Evolutionary conservation across 2,888 invertebrate genomes (phyloP).

Genomic region (Thymelicus sylvestris): DNA sequence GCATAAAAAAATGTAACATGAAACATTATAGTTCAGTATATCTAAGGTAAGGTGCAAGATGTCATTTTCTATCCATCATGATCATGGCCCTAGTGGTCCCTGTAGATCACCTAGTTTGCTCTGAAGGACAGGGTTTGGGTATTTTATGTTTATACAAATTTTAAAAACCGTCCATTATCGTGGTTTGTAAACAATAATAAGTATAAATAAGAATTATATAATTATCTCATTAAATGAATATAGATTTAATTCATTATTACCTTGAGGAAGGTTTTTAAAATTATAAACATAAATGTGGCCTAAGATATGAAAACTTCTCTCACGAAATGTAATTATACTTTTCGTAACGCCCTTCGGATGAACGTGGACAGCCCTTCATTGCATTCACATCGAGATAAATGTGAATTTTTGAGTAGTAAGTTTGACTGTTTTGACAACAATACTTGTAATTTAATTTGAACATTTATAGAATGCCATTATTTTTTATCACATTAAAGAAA

Average conservation of each 20-base stretch:
- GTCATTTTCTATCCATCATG: neutral
- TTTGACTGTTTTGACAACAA: slow-evolving; percentile 57
- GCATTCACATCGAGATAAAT: slow-evolving; percentile 11
- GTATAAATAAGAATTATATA: neutral
- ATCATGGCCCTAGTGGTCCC: neutral
- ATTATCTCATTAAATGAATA: too few species aligned
- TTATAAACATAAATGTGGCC: slow-evolving; percentile 1
- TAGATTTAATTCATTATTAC: neutral
- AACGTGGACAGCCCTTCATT: slow-evolving; percentile 11
- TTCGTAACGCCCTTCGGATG: slow-evolving; percentile 6
- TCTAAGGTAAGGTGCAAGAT: slow-evolving; percentile 20
- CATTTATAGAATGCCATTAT: neutral
- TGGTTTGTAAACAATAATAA: too few species aligned
- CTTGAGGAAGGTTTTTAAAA: neutral
- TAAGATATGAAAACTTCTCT: slow-evolving; percentile 2
- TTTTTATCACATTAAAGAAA: neutral
- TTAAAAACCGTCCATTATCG: neutral
- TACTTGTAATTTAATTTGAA: slow-evolving; percentile 41
- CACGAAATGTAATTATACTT: slow-evolving; percentile 7
- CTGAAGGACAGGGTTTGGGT: neutral
- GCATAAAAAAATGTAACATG: neutral
- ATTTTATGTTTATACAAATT: neutral
- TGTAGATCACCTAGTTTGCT: neutral
- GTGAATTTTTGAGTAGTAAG: slow-evolving; percentile 54
- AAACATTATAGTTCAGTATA: neutral